These are phyloP conservation scores for Malachius bipustulatus DNA, from an alignment of 2,888 invertebrate species.

Conservation along the genomic window DNA sequence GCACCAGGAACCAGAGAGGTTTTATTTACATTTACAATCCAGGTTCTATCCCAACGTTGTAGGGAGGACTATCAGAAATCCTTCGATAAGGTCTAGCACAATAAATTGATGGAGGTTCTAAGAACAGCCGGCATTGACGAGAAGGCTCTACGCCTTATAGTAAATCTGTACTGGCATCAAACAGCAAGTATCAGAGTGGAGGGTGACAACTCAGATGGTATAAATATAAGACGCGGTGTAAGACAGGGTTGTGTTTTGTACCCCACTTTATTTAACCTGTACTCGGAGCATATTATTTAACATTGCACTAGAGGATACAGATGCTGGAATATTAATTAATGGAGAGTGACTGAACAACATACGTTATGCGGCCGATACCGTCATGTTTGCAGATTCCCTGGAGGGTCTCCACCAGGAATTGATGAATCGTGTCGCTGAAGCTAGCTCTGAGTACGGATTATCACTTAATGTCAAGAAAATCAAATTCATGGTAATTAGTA, in stretches of 20 bases:
- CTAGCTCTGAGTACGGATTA: constrained; percentile 10
- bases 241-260: constrained; percentile 8
- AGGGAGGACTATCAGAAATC: too few relatives aligned
- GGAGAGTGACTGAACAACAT: constrained; percentile 10
- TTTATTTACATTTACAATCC: too few relatives aligned
- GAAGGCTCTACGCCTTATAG: too few relatives aligned
- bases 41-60: too few relatives aligned
- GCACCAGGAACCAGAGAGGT: too few relatives aligned
- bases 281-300: constrained; percentile 7
- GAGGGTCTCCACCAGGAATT: constrained; percentile 13
- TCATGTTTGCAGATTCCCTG: constrained; percentile 11
- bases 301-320: neutral
- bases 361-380: constrained; percentile 14
- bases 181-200: too few relatives aligned
- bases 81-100: too few relatives aligned
- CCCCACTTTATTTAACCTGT: constrained; percentile 8
- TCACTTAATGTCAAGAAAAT: constrained; percentile 13
- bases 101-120: too few relatives aligned
- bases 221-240: constrained; percentile 7
- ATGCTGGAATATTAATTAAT: constrained; percentile 8
- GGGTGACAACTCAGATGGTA: neutral
- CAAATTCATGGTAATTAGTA: constrained; percentile 14
- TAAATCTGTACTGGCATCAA: too few relatives aligned
- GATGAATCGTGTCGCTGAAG: constrained; percentile 8
- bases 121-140: too few relatives aligned